phyloP scores from a whole-genome alignment of 2,888 invertebrate species.

The Athrips mouffetella region DNA sequence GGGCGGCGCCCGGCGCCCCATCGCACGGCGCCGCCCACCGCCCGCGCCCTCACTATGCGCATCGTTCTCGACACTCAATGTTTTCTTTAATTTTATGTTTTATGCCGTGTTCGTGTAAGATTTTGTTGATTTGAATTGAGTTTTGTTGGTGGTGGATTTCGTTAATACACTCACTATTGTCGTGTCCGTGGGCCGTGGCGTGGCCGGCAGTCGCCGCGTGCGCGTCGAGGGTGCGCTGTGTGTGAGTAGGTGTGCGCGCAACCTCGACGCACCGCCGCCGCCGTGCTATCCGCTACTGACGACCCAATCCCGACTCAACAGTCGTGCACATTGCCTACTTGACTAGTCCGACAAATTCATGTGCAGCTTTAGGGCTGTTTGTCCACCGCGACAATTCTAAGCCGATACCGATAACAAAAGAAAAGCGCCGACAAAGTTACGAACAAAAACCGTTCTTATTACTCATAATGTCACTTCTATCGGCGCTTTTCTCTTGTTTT shows the following conservation, averaged over 20 bases:
- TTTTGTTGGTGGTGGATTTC: conserved; percentile 79
- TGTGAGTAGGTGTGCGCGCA: conserved; percentile 63
- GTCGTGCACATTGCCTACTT: not conserved
- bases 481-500: too few relatives aligned
- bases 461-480: too few relatives aligned
- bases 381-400: too few relatives aligned
- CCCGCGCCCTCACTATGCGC: conserved; percentile 59
- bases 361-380: not conserved
- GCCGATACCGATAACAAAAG: too few relatives aligned
- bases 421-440: too few relatives aligned
- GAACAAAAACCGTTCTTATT: too few relatives aligned
- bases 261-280: conserved; percentile 36
- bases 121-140: conserved; percentile 75
- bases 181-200: conserved; percentile 35
- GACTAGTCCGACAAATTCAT: not conserved
- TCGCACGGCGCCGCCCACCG: conserved; percentile 68
- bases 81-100: conserved; percentile 72
- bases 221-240: conserved; percentile 51
- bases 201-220: conserved; percentile 20
- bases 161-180: conserved; percentile 71
- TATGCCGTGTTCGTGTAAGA: conserved; percentile 78
- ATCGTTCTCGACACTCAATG: conserved; percentile 75
- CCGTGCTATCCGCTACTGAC: conserved; percentile 25
- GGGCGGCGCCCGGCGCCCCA: conserved; percentile 62
- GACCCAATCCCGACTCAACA: not conserved